Base-by-base conservation (phyloP, 2,113 vertebrate species). In the Actinemys pallida region DNA sequence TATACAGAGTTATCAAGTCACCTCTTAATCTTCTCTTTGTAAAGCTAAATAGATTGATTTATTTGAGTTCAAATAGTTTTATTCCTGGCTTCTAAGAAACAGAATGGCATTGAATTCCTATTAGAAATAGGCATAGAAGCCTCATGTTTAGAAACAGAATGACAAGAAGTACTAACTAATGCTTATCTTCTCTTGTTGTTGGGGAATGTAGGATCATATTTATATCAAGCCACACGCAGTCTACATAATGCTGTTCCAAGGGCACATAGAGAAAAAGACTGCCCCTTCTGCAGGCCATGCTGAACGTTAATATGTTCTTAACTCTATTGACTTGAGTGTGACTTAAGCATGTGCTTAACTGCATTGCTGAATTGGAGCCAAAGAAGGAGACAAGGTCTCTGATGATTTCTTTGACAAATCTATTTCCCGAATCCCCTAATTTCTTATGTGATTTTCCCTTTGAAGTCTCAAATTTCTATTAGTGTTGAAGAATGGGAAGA, bases 401-500 rank as follows among this genome's bases (percentile, higher is more conserved):
- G 7, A 47, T 29, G 22, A 27, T 29, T 45, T 25, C 25, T 78
- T 39, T 72, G n/a, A 78, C 65, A 76, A 19, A 75, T 50, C 54
- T 22, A 5, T 35, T 84, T 86, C 52, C n/a, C 35, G 62, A 93
- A 87, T 27, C 25, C 45, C 31, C 91, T 97, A 89, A 96, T 81
- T 53, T 39, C 35, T 86, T 7, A 9, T 87, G 20, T 92, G 10
- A 13, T 27, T 47, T 93, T 95, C 57, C 69, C 94, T 96, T 93
- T 97, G 57, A 96, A 99, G 99, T 99, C 99, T 47, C 99, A 99
- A 90, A 98, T 98, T 84, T 99, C 99, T 4, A 99, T 99, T 93
- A 99, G 98, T 1, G 98, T 99, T 3, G 99, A 99, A 84, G 99
- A 99, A 31, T 99, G 99, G 94, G 98, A 99, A 93, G 99, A 99